Evolutionary conservation across 2,797 vertebrate genomes (phyloP), one percentile per base, ranked within the genome.

Genomic region (Octomys mimax): DNA sequence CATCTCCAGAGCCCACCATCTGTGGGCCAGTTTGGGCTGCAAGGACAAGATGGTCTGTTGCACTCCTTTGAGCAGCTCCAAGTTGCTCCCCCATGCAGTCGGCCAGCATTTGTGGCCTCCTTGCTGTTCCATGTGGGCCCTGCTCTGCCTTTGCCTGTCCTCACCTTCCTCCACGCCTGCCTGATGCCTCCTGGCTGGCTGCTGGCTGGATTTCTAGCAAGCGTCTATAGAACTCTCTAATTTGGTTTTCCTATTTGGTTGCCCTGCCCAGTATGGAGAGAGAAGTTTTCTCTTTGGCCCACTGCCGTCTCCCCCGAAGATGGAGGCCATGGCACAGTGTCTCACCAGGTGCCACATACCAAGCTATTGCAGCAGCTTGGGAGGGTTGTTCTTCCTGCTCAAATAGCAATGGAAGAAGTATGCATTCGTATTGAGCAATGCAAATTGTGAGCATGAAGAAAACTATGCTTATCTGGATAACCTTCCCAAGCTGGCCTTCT

Each of bases 401-500:
- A 64, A 61, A 5, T 1, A 46, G 77, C 75, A 39, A 18, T 33
- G 79, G 84, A 33, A 82, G 54, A 46, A 79, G 1, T 79, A n/a
- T 94, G 94, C 96, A 96, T 95, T 95, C 42, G 3, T 87, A 78
- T 33, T 89, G 87, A 95, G 93, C 42, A 21, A 61, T 79, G 78
- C 90, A 87, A 75, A 91, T 84, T 57, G 88, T 87, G 86, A 84
- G 86, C 92, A 36, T 0, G 33, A 33, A 54, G 7, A 82, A 95
- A 96, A 73, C 22, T 1, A 62, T 90, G 49, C 96, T 97, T 97
- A 97, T 97, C 98, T 97, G 79, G 36, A 21, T 91, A 36, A 86
- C 92, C 96, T 95, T 96, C 94, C 87, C 59, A 94, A 93, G 86
- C 97, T 97, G 97, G 91, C 87, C 64, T 75, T 71, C 85, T 87